Base-by-base conservation (phyloP, 2,797 vertebrate genomes). In the Lates japonicus region DNA sequence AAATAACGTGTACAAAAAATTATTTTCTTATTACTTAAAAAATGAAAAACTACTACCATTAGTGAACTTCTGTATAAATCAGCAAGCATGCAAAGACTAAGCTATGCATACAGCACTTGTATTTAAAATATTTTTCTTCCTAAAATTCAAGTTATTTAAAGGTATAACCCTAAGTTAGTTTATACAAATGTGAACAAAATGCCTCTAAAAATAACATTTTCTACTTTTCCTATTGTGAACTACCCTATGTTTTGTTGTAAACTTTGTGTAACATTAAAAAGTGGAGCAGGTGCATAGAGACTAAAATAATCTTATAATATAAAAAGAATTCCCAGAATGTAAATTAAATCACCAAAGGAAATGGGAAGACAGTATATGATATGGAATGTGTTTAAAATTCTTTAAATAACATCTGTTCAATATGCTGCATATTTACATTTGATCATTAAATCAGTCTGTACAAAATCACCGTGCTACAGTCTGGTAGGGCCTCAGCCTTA, bases 391-490 rank as follows among this genome's bases (percentile, higher is more conserved):
- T 82, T 84, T 67, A 62, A 78, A 77, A 84, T 55, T 82, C 51
- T 85, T 93, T 91, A 93, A 92, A 93, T 93, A 93, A 87, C 42
- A 75, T 86, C 70, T 74, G 72, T 74, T 82, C 80, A 79, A 85
- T 70, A 71, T 41, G 74, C 35, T 76, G 77, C 48, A 81, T 81
- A 84, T 85, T 78, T 87, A 91, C 80, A 90, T 52, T 66, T 61
- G 44, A 63, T 58, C 44, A 39, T 31, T 63, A 62, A 67, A 60
- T 66, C 4, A 35, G n/a, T 77, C 82, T 76, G 76, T 70, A 84
- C n/a, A 82, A 64, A 82, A 70, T 22, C 16, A 13, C 39, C 51
- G n/a, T 6, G 16, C 60, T 46, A 19, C 5, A 6, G 39, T 59
- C 9, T 69, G 55, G 75, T 37, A 7, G 62, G 25, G 83, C 41